These are phyloP conservation scores for Potamilus streckersoni DNA, from an alignment of 1,140 invertebrate species.

Conservation along the genomic window DNA sequence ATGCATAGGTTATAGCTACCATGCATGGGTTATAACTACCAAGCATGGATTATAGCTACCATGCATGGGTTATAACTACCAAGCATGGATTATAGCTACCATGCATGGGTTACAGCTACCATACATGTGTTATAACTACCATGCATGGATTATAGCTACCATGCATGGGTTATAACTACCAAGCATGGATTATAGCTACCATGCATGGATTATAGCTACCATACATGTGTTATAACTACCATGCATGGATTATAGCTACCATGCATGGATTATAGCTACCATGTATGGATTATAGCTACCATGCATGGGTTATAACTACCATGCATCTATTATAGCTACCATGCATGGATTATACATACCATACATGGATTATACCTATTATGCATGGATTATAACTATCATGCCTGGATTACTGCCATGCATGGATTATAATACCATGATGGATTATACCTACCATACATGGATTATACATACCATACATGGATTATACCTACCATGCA, in stretches of 20 bases:
- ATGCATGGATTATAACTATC: no score
- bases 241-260: conserved; percentile 7
- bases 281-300: conserved; percentile 5
- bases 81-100: conserved; percentile 6
- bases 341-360: no score
- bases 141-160: conserved; percentile 9
- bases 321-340: conserved; percentile 3
- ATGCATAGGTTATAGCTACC: conserved; percentile 1
- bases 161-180: conserved; percentile 5
- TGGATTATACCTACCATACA: no score
- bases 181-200: conserved; percentile 8
- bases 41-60: conserved; percentile 6
- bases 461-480: background rate
- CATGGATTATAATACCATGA: no score
- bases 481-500: background rate
- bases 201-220: conserved; percentile 8
- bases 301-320: no score
- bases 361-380: no score
- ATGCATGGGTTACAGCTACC: conserved; percentile 7
- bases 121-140: conserved; percentile 4
- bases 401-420: no score
- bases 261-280: no score
- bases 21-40: conserved; percentile 8
- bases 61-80: conserved; percentile 7
- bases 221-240: no score